Conservation (phyloP, 1,140 invertebrate genomes). For the Metopolophium dirhodum region DNA sequence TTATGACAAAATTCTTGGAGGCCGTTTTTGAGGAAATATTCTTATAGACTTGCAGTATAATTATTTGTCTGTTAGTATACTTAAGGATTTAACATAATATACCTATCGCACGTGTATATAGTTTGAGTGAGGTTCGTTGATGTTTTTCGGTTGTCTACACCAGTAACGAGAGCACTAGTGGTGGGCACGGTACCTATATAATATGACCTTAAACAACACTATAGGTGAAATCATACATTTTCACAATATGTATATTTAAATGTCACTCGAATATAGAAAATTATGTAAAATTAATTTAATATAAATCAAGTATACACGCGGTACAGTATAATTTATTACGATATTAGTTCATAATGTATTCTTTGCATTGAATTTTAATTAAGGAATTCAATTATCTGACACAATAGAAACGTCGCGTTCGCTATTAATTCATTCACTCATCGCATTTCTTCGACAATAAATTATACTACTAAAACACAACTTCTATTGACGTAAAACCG, state of each 20-base stretch:
- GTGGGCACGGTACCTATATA: too few relatives aligned
- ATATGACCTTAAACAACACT: too few relatives aligned
- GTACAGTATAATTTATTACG: neutral
- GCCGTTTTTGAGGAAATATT: too few relatives aligned
- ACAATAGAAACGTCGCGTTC: neutral
- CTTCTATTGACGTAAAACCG: neutral
- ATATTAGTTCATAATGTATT: neutral
- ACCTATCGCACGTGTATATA: too few relatives aligned
- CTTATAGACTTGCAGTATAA: too few relatives aligned
- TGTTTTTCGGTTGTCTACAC: too few relatives aligned
- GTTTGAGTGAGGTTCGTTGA: too few relatives aligned
- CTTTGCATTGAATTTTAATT: neutral
- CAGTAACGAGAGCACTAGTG: too few relatives aligned
- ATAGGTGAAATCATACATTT: neutral
- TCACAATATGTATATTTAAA: neutral
- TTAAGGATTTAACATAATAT: too few relatives aligned
- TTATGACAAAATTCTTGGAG: too few relatives aligned
- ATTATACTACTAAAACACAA: neutral
- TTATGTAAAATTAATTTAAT: neutral
- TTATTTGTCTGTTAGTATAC: too few relatives aligned
- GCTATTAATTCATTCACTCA: neutral
- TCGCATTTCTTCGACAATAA: neutral
- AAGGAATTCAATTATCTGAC: neutral
- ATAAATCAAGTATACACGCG: neutral
- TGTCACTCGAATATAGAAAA: neutral